Evolutionary conservation across 64 coral and sea anemone genomes (phyloP), one percentile per base, ranked within the genome.

Genomic region (Montipora capricornis): DNA sequence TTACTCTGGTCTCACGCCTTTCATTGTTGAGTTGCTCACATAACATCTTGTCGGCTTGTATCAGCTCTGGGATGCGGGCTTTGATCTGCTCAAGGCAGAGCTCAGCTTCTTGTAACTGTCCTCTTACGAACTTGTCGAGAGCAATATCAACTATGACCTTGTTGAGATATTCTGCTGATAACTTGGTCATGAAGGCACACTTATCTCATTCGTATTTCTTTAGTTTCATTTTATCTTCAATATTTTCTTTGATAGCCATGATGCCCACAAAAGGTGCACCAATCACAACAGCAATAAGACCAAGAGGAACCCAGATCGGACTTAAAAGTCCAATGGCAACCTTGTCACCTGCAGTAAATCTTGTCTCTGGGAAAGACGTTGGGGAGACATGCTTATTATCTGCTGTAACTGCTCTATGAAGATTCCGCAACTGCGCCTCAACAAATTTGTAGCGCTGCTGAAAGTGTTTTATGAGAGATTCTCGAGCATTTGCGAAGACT

Each of bases 231-330:
- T 12, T 89, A 5, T 79, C 53, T 47, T 66, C 87, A 15, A 89
- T 8, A 17, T 47, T 78, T 7, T 66, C 37, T 64, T 47, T 89
- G n/a, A 89, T 64, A 8, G 55, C 87, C 6, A 48, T 66, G 5
- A 78, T 16, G 12, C 74, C 87, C 11, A 62, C 17, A 20, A 66
- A 2, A n/a, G 87, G 87, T 26, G n/a, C 50, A 20, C 87, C 53
- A 22, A 89, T 47, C 19, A 79, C 57, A 51, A 78, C 37, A 14
- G 51, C 75, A 61, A 79, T 29, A 2, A 89, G 75, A 46, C 9
- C 12, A 37, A 89, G 50, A 29, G 71, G 87, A 77, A 89, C 20
- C 87, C 87, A 89, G 50, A 89, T 77, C 15, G 75, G 75, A 62
- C 74, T 78, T 11, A 74, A 78, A 49, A 89, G 24, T 6, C 74